phyloP scores from a whole-genome alignment of 2,888 invertebrate genomes.

The Scaptomyza flava region DNA sequence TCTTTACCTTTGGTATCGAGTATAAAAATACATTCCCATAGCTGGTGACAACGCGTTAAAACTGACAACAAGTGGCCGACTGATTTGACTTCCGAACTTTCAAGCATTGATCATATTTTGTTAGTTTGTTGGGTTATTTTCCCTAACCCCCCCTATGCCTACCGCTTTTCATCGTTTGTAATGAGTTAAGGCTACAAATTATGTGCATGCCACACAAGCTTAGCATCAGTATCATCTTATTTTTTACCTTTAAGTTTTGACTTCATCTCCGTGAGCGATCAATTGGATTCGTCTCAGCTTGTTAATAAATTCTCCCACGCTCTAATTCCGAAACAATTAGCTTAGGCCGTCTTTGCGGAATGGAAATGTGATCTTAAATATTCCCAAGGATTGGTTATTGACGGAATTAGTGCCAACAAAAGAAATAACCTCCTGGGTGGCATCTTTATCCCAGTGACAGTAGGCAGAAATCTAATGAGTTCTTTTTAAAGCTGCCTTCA shows the following conservation, averaged over 20 bases:
- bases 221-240: conserved; percentile 35
- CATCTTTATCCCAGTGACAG: conserved; percentile 10
- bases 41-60: conserved; percentile 54
- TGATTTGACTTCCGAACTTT: conserved; percentile 73
- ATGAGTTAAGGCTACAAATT: conserved; percentile 63
- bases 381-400: conserved; percentile 21
- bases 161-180: conserved; percentile 12
- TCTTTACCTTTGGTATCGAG: too few relatives aligned
- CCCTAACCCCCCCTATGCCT: background rate
- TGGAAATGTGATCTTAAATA: background rate
- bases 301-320: conserved; percentile 15
- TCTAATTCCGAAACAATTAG: conserved; percentile 4
- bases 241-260: conserved; percentile 4
- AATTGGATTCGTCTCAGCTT: conserved; percentile 38
- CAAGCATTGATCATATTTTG: conserved; percentile 25
- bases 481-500: too few relatives aligned
- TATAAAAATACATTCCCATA: conserved; percentile 4
- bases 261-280: conserved; percentile 24
- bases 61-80: conserved; percentile 54
- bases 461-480: conserved; percentile 41
- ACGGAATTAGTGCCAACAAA: conserved; percentile 6
- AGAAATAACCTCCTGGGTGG: conserved; percentile 28
- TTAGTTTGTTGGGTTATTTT: conserved; percentile 21
- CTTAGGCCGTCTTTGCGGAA: conserved; percentile 19
- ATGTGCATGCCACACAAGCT: conserved; percentile 69